Percentiles rank a stretch among this genome's conserved stretches.
phyloP scores from a whole-genome alignment of 1,140 invertebrate genomes.

The Pogonomyrmex californicus region DNA sequence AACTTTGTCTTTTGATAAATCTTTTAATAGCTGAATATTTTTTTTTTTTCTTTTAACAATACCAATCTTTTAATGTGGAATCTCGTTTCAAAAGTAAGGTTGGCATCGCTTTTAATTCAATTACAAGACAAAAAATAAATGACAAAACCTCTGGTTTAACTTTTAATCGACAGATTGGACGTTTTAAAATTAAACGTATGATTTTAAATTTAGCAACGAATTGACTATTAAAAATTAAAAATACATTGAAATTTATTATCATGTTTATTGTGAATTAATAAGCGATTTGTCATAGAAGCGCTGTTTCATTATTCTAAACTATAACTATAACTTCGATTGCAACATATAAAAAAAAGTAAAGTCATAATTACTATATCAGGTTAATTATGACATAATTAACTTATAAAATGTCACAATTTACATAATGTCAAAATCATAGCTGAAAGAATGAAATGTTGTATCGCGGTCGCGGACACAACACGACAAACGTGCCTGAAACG shows the following conservation, averaged over 20 bases:
- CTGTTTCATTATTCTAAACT: not conserved
- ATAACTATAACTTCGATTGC: not conserved
- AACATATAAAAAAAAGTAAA: not conserved
- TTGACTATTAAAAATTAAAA: not conserved
- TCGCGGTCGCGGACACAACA: not conserved
- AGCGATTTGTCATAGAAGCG: not conserved
- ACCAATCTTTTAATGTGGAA: not conserved
- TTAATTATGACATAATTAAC: not conserved
- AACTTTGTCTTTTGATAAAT: not conserved
- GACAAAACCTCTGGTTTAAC: not conserved
- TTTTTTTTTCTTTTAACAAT: not conserved
- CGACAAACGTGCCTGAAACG: not conserved
- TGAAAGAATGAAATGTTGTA: not conserved
- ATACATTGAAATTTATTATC: not conserved
- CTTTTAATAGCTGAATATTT: not conserved
- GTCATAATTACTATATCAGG: not conserved
- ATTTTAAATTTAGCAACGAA: not conserved
- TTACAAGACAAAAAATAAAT: not conserved
- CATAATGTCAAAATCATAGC: not conserved
- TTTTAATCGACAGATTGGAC: not conserved
- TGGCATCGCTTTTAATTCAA: not conserved
- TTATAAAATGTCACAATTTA: not conserved
- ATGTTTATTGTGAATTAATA: constrained; percentile 16
- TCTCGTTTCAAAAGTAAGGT: not conserved
- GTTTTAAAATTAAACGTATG: not conserved